Base-by-base conservation (phyloP, 1,140 invertebrate species). In the Portunus trituberculatus region DNA sequence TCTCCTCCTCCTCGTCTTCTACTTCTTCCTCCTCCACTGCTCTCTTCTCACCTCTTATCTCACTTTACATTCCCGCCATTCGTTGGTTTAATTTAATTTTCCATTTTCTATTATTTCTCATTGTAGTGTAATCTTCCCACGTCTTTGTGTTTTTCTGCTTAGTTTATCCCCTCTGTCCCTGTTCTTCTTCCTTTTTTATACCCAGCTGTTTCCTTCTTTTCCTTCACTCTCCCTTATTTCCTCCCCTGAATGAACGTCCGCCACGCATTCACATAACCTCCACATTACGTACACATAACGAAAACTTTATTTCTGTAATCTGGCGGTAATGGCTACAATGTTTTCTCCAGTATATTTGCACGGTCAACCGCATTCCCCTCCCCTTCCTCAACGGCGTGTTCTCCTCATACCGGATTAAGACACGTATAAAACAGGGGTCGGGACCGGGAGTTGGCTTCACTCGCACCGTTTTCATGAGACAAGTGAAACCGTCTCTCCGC, bases 281-380 rank as follows among this genome's bases (percentile, higher is more conserved):
- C 39, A 39, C 39, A 39, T 39, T 39, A 39, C 39, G 6, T 39
- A 1, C 39, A 39, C 39, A 39, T 39, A 39, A 39, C 39, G 39
- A 25, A 76, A n/a, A 76, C 67, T 10, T 76, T n/a, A 76, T 76
- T 76, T n/a, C 20, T n/a, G 67, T 76, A 76, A 76, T 76, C 67
- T 76, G 20, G 6, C 16, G 12, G 67, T 76, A 25, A n/a, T 76
- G n/a, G 20, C 6, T 76, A 25, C 25, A 7, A 20, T 76, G 67
- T 76, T 76, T 76, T n/a, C n/a, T n/a, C 20, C 67, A 76, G 67
- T 76, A 76, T 76, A 76, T 76, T 76, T 76, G n/a, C 67, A 76
- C 67, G 25, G n/a, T n/a, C 67, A 76, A 76, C 67, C 67, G 67
- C 67, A 76, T 76, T 76, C 67, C 20, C 67, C 67, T 76, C 25